Percentiles rank a stretch among this genome's conserved stretches.
phyloP scores from a whole-genome alignment of 2,888 invertebrate species.

The Eueremaeus valkanovi region DNA sequence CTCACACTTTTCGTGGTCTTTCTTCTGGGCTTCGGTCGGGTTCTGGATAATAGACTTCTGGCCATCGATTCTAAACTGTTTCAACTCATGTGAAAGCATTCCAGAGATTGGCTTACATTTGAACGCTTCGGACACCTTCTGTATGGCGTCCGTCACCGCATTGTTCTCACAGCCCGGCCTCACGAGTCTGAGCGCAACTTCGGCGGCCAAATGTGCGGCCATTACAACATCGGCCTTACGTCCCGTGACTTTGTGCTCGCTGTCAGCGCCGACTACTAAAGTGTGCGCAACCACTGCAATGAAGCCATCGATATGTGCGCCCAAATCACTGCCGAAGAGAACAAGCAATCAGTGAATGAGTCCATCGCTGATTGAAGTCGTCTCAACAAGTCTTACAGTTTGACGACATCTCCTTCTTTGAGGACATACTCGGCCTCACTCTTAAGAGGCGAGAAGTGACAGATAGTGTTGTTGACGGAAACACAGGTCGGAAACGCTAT shows the following conservation, averaged over 20 bases:
- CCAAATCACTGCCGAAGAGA: constrained; percentile 71
- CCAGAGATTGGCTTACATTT: constrained; percentile 86
- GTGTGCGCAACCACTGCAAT: constrained; percentile 98
- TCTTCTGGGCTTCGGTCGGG: constrained; percentile 91
- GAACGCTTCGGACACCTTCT: constrained; percentile 85
- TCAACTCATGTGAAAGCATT: constrained; percentile 75
- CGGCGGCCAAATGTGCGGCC: constrained; percentile 91
- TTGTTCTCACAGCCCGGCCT: constrained; percentile 90
- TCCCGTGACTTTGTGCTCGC: constrained; percentile 72
- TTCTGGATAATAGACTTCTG: constrained; percentile 97
- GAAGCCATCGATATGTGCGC: constrained; percentile 97
- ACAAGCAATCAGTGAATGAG: background rate
- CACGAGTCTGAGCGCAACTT: constrained; percentile 87
- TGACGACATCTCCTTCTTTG: constrained; percentile 89
- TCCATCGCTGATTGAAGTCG: background rate
- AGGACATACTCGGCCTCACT: constrained; percentile 82
- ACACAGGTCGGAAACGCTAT: constrained; percentile 99
- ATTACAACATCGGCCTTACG: constrained; percentile 88
- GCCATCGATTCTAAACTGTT: constrained; percentile 94
- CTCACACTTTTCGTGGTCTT: constrained; percentile 93
- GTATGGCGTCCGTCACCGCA: constrained; percentile 82
- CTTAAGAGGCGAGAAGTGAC: constrained; percentile 94
- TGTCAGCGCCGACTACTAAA: constrained; percentile 74
- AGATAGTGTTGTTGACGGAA: constrained; percentile 97
- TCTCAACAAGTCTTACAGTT: constrained; percentile 73